phyloP scores from a whole-genome alignment of 1,140 invertebrate genomes.

The Nasonia vitripennis region DNA sequence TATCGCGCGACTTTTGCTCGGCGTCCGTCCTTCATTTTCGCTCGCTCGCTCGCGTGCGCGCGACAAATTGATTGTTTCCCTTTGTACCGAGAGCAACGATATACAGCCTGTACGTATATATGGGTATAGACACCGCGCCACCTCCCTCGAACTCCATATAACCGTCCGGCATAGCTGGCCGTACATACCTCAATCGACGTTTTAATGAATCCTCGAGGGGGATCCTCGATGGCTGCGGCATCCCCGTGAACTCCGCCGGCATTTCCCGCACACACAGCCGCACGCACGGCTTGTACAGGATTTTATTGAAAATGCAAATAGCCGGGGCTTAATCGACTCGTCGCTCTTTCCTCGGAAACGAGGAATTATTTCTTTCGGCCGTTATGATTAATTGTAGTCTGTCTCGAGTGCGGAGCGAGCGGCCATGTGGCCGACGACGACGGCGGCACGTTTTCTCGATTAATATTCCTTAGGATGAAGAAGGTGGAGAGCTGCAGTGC shows the following conservation, averaged over 20 bases:
- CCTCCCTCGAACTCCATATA: background rate
- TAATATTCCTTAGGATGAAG: slow-evolving; percentile 52
- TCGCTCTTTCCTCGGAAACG: slow-evolving; percentile 33
- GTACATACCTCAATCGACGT: slow-evolving; percentile 40
- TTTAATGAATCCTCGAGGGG: slow-evolving; percentile 47
- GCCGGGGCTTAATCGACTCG: background rate
- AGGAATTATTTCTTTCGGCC: slow-evolving; percentile 31
- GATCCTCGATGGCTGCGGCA: background rate
- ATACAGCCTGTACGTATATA: background rate
- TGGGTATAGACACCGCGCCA: background rate
- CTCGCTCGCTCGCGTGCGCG: background rate
- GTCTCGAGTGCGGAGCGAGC: background rate
- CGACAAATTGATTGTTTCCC: slow-evolving; percentile 49
- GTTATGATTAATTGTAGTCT: slow-evolving; percentile 31
- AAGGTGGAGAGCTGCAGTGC: background rate
- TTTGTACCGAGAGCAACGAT: slow-evolving; percentile 5
- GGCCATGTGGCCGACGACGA: slow-evolving; percentile 19
- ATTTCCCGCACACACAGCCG: background rate
- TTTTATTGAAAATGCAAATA: slow-evolving; percentile 51
- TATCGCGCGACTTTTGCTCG: slow-evolving; percentile 7
- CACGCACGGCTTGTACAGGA: background rate
- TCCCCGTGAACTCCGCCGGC: background rate
- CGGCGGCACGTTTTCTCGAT: slow-evolving; percentile 56
- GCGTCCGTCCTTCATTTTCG: slow-evolving; percentile 17
- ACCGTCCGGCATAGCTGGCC: background rate